Percentiles rank a stretch among this genome's conserved stretches.
Evolutionary conservation across 2,888 invertebrate genomes (phyloP).

Genomic region (Priocnemis perturbator): DNA sequence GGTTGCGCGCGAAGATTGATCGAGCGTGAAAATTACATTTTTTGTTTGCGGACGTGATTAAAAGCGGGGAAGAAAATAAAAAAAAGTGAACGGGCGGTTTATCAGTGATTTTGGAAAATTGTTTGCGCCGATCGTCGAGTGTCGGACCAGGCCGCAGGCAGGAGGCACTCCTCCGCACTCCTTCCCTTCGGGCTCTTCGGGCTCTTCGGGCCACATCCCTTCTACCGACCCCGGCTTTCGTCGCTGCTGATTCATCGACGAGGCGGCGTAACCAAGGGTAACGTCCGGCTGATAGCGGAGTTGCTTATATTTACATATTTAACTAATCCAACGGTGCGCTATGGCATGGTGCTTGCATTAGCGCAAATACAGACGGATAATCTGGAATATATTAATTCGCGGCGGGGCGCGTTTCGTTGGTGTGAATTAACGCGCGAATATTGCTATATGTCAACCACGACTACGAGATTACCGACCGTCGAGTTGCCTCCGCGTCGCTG

Average conservation of each 20-base stretch:
- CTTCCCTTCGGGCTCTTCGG: no score
- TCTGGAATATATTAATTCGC: conserved; percentile 66
- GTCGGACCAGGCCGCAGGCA: no score
- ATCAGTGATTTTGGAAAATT: neutral
- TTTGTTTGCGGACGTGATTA: no score
- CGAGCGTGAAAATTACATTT: no score
- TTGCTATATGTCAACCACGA: no score
- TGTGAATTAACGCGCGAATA: neutral
- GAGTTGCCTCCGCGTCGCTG: no score
- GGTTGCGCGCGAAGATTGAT: no score
- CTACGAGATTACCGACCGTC: no score
- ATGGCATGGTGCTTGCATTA: conserved; percentile 55
- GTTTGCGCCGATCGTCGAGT: no score
- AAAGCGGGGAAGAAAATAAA: no score
- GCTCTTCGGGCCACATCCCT: no score
- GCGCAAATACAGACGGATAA: conserved; percentile 62
- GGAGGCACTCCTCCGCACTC: no score
- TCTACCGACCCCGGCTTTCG: conserved; percentile 3
- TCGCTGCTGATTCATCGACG: conserved; percentile 35
- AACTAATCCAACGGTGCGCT: conserved; percentile 62
- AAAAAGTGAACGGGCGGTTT: neutral
- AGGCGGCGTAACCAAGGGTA: conserved; percentile 39
- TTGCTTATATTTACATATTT: conserved; percentile 69
- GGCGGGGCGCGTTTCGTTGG: conserved; percentile 30
- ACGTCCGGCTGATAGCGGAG: conserved; percentile 37